These are phyloP conservation scores for Drosophila ustulata DNA, from an alignment of 2,888 invertebrate genomes.

Conservation along the genomic window DNA sequence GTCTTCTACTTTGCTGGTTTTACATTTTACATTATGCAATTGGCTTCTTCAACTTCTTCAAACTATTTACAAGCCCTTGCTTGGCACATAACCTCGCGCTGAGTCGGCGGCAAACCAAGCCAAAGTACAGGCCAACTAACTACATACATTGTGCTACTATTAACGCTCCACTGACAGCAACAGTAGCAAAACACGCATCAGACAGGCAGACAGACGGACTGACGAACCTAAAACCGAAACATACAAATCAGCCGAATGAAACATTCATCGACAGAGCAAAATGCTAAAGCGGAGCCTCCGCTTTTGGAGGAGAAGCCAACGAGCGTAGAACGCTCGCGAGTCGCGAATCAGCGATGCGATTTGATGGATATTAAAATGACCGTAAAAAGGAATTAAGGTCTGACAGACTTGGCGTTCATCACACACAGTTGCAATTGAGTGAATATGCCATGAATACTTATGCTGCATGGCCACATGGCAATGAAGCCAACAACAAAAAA, in stretches of 20 bases:
- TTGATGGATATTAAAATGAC: constrained; percentile 85
- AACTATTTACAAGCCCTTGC: constrained; percentile 22
- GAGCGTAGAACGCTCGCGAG: constrained; percentile 76
- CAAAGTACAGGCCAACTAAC: constrained; percentile 61
- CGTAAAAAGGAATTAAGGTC: constrained; percentile 85
- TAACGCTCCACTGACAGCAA: constrained; percentile 76
- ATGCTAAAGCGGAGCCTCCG: constrained; percentile 54
- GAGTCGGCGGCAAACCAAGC: constrained; percentile 22
- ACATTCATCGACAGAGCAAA: constrained; percentile 71
- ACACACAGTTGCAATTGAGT: constrained; percentile 75
- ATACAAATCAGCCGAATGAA: constrained; percentile 78
- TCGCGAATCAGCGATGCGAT: constrained; percentile 83
- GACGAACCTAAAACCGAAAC: constrained; percentile 44
- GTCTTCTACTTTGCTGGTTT: constrained; percentile 23
- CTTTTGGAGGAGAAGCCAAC: constrained; percentile 59
- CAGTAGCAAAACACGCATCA: constrained; percentile 63
- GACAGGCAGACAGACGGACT: constrained; percentile 30
- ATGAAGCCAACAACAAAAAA: constrained; percentile 7
- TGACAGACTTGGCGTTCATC: constrained; percentile 78
- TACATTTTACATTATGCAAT: constrained; percentile 48
- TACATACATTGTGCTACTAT: constrained; percentile 73
- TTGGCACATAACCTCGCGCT: constrained; percentile 36
- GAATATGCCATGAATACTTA: constrained; percentile 52
- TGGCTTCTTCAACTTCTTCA: constrained; percentile 12
- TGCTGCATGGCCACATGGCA: constrained; percentile 22